phyloP scores from a whole-genome alignment of 37 sponge, comb jelly and placozoan species.

The Spongia lamella region DNA sequence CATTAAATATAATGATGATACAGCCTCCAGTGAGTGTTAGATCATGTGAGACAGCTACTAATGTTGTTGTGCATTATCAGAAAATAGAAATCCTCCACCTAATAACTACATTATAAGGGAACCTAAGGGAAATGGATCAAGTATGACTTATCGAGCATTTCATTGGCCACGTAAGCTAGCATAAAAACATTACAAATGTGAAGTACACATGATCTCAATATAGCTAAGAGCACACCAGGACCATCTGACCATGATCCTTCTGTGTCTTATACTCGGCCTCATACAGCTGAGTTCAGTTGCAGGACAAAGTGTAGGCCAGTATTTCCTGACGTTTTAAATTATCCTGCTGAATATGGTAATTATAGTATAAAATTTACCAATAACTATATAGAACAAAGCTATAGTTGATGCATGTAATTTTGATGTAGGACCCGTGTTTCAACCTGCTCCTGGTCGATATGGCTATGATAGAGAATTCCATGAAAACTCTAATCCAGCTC shows the following conservation, averaged over 20 bases:
- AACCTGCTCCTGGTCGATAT: slow-evolving; percentile 35
- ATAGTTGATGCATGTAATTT: too few species aligned
- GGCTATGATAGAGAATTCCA: slow-evolving; percentile 42
- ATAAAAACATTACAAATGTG: neutral
- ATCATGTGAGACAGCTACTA: too few species aligned
- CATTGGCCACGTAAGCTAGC: slow-evolving; percentile 1
- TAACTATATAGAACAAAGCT: too few species aligned
- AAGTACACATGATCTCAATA: neutral
- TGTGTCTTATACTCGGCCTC: neutral
- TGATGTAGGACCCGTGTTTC: neutral
- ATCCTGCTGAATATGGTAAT: slow-evolving; percentile 13
- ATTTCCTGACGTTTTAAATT: slow-evolving; percentile 51
- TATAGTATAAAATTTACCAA: too few species aligned
- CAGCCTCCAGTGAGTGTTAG: too few species aligned
- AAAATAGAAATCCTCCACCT: slow-evolving; percentile 8
- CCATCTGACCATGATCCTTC: slow-evolving; percentile 21
- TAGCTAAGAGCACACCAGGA: slow-evolving; percentile 30
- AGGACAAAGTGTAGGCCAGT: slow-evolving; percentile 39
- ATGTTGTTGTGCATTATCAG: neutral
- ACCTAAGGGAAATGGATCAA: slow-evolving; percentile 7
- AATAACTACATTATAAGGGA: slow-evolving; percentile 1
- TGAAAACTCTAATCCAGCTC: slow-evolving; percentile 40
- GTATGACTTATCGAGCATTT: slow-evolving; percentile 47
- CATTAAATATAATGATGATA: slow-evolving; percentile 1
- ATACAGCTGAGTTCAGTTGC: slow-evolving; percentile 53